Evolutionary conservation across 2,888 invertebrate species (phyloP), one percentile per base, ranked within the genome.

Genomic region (Cryptops parisi): DNA sequence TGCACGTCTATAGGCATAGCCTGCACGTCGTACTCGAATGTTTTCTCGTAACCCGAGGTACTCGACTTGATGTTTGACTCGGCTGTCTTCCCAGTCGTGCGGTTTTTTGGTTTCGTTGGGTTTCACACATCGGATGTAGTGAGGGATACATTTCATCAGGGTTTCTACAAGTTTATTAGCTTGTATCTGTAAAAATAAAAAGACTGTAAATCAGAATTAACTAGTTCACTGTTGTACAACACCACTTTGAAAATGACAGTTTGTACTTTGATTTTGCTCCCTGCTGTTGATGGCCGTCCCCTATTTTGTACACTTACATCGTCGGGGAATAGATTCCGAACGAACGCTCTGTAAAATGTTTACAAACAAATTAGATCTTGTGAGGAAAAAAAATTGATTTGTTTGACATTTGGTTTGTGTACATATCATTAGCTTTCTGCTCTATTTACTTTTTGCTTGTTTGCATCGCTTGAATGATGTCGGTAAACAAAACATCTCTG

Each of bases 101-200:
- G 80, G 71, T 58, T 71, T 72, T 65, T 80, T 80, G 21, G 78
- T 79, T 64, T 81, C 80, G 64, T 81, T 81, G 17, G 81, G 80
- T 64, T 81, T 81, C 60, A 81, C 79, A 64, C 80, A 81, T 49
- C 80, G 70, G 56, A 81, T 78, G 64, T 81, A 81, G 67, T 80
- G 80, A 5, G 80, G 80, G 3, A 77, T 76, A 63, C 80, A 79
- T 61, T 74, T 73, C 76, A 77, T 80, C 60, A 81, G 65, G 41
- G 78, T 78, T 3, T 74, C 75, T 6, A 81, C 79, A 52, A 81
- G 68, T 55, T 74, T 71, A 66, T 79, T 80, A 17, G 80, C 80
- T 65, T 81, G 80, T 41, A 70, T 75, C 71, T 73, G 61, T 15
- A 63, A 61, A 17, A 27, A 26, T 19, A 48, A 48, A 26, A 26